Evolutionary conservation across 2,113 vertebrate species (phyloP), one percentile per base, ranked within the genome.

Genomic region (Burhinus oedicnemus): DNA sequence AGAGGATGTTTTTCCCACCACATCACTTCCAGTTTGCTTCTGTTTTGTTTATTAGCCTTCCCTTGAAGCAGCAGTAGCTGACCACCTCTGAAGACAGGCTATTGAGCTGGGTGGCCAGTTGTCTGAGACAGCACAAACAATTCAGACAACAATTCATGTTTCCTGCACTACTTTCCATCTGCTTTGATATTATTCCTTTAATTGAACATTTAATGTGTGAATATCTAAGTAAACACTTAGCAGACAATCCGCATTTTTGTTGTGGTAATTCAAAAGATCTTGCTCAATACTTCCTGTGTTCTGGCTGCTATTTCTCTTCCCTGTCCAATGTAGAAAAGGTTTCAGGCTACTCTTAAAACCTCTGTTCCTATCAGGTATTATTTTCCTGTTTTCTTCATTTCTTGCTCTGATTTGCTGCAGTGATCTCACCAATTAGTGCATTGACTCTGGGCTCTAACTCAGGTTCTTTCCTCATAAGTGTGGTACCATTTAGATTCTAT

Each of bases 131-230:
- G 15, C 10, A 36, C 47, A 84, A 84, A 71, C 55, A 68, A 68
- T 71, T 82, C 25, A 32, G 42, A 8, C 5, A 81, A 54, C 34
- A 68, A 45, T 84, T 44, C 34, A 61, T 3, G 42, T 79, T 90
- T 93, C 61, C 65, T 79, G 70, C 27, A 29, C 52, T 79, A 11
- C 30, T 88, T 92, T 38, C 61, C 4, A 1, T n/a, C 58, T 65
- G 10, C 88, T 90, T 97, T 95, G 78, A 72, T 86, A 52, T 65
- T 69, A 72, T 19, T 80, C 30, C 12, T 69, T 93, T 88, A 83
- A 87, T 21, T 72, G 40, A 93, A 61, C 19, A 34, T 52, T 80
- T 74, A 83, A 77, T 61, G 29, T 79, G 40, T 76, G 44, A 92
- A 90, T 79, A 47, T 51, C 7, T 47, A 65, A 79, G 20, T 61